Base-by-base conservation (phyloP, 2,888 invertebrate species). In the Suillia variegata region DNA sequence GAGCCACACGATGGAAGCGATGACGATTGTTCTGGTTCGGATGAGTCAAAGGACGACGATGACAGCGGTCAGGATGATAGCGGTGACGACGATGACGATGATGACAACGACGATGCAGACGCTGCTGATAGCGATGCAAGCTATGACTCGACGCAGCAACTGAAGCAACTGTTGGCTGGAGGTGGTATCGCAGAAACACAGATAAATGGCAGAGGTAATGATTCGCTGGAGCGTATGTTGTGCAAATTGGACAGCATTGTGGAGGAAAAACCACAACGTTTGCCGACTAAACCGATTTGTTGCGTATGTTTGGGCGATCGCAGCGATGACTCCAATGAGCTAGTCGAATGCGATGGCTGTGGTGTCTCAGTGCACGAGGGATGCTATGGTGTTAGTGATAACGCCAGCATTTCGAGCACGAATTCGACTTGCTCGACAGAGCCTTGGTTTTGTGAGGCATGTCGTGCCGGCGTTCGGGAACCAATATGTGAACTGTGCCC, bases 371-470 rank as follows among this genome's bases (percentile, higher is more conserved):
- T 98, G 2, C 98, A 98, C 83, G 98, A 98, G 87, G 96, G 94
- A 65, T 98, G 97, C 77, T 97, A 98, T 82, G 97, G 97, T 5
- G 92, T 97, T 38, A 93, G 93, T 48, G 97, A 98, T 78, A 90
- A 91, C 48, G 91, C 91, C 42, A 96, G 94, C 82, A 88, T 94
- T 64, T 93, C 94, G 4, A 96, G 96, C 76, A 94, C 96, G 22
- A 93, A 93, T 65, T 97, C 97, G 13, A 90, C 96, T 0, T 94
- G 95, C 56, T 95, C 96, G 24, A 98, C 97, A 0, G 98, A 98
- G 67, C 98, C 98, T 0, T 99, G 99, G 99, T 99, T 99, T 82
- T 99, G 99, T 84, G 98, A 99, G 81, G 94, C 98, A 4, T 99
- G 99, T 77, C 91, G 93, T 71, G 96, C 96, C 18, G 95, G 94